These are phyloP conservation scores for Conopomorpha cramerella DNA, from an alignment of 1,140 invertebrate species.

Conservation along the genomic window DNA sequence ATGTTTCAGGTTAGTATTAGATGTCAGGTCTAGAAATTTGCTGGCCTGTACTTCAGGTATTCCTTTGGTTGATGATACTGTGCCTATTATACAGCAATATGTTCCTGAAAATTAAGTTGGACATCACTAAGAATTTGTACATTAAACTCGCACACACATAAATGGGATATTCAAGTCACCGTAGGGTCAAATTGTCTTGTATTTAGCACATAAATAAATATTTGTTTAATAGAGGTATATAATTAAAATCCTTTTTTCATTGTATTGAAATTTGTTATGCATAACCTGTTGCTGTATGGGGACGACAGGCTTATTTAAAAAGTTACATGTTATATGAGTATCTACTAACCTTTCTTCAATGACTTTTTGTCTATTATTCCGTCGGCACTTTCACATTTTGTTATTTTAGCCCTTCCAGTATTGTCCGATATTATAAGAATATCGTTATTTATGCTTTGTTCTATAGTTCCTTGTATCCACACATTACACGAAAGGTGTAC, in stretches of 20 bases:
- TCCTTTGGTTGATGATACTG: constrained; percentile 25
- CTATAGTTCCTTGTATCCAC: constrained; percentile 44
- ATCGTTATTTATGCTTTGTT: constrained; percentile 31
- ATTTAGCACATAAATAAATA: too few species aligned
- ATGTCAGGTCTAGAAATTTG: constrained; percentile 30
- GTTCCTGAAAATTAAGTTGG: constrained; percentile 30
- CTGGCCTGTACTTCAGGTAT: constrained; percentile 29
- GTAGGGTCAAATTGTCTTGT: too few species aligned
- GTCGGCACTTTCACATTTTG: constrained; percentile 33
- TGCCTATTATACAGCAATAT: constrained; percentile 39
- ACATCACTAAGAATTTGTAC: too few species aligned
- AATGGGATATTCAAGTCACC: too few species aligned
- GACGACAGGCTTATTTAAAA: too few species aligned
- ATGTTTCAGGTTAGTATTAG: constrained; percentile 25
- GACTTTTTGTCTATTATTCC: constrained; percentile 30
- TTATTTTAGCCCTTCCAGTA: constrained; percentile 33
- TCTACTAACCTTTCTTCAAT: constrained; percentile 21
- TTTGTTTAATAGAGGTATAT: too few species aligned
- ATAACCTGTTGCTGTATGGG: too few species aligned
- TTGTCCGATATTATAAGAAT: constrained; percentile 37
- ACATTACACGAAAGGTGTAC: constrained; percentile 31
- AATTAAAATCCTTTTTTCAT: too few species aligned
- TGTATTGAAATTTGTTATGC: too few species aligned
- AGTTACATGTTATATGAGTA: too few species aligned
- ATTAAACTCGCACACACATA: too few species aligned